These are phyloP conservation scores for Congeria kusceri DNA, from an alignment of 2,888 invertebrate species.

Conservation along the genomic window DNA sequence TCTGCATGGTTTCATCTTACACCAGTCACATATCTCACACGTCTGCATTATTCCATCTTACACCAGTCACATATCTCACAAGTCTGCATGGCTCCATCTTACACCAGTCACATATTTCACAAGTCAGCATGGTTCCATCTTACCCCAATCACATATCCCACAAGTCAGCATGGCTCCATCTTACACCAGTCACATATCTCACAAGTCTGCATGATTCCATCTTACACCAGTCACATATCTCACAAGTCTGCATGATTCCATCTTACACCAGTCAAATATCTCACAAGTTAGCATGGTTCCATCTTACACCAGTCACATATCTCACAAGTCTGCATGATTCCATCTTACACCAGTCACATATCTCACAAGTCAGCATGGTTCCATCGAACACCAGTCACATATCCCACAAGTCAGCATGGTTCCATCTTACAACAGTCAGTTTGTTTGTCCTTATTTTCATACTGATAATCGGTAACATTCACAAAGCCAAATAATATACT, in stretches of 20 bases:
- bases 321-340: too few species aligned
- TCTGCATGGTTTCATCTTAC: background rate
- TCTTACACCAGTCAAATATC: conserved; percentile 58
- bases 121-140: conserved; percentile 33
- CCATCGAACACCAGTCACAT: conserved; percentile 35
- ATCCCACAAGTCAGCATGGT: conserved; percentile 69
- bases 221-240: conserved; percentile 75
- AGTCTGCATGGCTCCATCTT: conserved; percentile 25
- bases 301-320: too few species aligned
- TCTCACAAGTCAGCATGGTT: conserved; percentile 67
- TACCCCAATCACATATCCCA: conserved; percentile 67
- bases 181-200: too few species aligned
- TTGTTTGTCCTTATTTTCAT: too few species aligned
- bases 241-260: conserved; percentile 58
- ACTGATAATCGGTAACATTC: too few species aligned
- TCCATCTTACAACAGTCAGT: background rate
- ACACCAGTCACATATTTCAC: conserved; percentile 69
- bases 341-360: conserved; percentile 74
- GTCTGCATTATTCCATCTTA: conserved; percentile 15
- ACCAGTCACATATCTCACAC: conserved; percentile 71
- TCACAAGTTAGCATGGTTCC: conserved; percentile 61
- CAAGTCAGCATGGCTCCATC: conserved; percentile 48
- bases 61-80: conserved; percentile 71
- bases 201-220: too few species aligned
- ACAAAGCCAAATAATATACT: too few species aligned